These are phyloP conservation scores for Apodemia zela DNA, from an alignment of 2,888 invertebrate genomes.

Conservation along the genomic window DNA sequence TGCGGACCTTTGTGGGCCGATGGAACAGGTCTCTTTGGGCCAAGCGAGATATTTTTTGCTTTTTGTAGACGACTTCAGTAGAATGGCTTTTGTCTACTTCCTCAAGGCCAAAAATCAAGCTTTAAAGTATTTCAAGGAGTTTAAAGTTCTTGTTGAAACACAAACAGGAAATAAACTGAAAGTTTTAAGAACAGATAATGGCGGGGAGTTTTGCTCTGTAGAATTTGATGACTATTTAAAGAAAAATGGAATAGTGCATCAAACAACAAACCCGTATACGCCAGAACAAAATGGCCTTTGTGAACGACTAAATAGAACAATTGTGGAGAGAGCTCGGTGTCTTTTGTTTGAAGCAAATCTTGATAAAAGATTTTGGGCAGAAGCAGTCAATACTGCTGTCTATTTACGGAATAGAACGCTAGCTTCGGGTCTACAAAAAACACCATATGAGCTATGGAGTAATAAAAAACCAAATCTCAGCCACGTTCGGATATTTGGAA, in stretches of 20 bases:
- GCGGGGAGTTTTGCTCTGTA: slow-evolving; percentile 17
- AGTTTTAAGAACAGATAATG: slow-evolving; percentile 22
- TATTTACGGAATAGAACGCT: slow-evolving; percentile 24
- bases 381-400: slow-evolving; percentile 22
- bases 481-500: slow-evolving; percentile 30
- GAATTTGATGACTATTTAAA: slow-evolving; percentile 16
- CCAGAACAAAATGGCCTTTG: neutral
- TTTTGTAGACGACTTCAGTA: slow-evolving; percentile 7
- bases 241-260: slow-evolving; percentile 1
- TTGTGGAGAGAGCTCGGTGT: neutral
- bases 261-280: neutral
- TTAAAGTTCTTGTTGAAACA: slow-evolving; percentile 19
- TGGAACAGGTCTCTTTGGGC: neutral
- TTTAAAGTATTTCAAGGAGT: slow-evolving; percentile 11
- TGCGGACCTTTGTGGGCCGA: slow-evolving; percentile 9
- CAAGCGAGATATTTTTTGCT: slow-evolving; percentile 9
- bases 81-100: slow-evolving; percentile 9
- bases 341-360: neutral
- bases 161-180: slow-evolving; percentile 16
- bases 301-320: neutral
- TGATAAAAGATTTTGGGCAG: neutral
- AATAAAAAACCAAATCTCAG: slow-evolving; percentile 25
- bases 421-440: too few species aligned
- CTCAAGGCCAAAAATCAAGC: neutral
- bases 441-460: too few species aligned